Evolutionary conservation across 2,113 vertebrate genomes (phyloP).

Genomic region (Scolopax mira): DNA sequence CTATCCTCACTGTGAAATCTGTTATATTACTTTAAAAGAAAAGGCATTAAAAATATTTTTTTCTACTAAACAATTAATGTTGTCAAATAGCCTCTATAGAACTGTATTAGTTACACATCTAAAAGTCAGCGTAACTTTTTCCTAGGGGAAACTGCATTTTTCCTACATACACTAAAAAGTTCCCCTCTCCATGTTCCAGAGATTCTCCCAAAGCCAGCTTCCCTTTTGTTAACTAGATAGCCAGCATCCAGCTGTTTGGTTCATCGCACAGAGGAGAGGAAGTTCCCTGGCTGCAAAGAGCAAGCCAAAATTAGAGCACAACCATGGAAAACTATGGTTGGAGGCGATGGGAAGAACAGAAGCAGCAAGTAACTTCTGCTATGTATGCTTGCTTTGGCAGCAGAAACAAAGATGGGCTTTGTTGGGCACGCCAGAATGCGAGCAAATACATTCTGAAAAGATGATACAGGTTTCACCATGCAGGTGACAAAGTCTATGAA

Average conservation of each 20-base stretch:
- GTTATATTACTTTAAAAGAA: background rate
- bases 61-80: background rate
- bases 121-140: background rate
- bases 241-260: background rate
- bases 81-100: background rate
- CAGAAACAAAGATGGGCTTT: background rate
- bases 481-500: background rate
- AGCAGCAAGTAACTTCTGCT: background rate
- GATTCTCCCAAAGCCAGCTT: background rate
- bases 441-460: background rate
- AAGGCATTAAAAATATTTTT: background rate
- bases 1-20: background rate
- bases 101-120: background rate
- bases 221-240: background rate
- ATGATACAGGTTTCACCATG: background rate
- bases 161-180: background rate
- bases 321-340: background rate
- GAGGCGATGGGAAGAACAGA: background rate
- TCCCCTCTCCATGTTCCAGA: background rate
- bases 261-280: accelerated
- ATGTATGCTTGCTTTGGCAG: background rate
- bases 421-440: background rate
- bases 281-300: background rate
- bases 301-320: background rate
- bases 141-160: background rate